phyloP scores from a whole-genome alignment of 2,113 vertebrate species.

The Phaethornis superciliosus region DNA sequence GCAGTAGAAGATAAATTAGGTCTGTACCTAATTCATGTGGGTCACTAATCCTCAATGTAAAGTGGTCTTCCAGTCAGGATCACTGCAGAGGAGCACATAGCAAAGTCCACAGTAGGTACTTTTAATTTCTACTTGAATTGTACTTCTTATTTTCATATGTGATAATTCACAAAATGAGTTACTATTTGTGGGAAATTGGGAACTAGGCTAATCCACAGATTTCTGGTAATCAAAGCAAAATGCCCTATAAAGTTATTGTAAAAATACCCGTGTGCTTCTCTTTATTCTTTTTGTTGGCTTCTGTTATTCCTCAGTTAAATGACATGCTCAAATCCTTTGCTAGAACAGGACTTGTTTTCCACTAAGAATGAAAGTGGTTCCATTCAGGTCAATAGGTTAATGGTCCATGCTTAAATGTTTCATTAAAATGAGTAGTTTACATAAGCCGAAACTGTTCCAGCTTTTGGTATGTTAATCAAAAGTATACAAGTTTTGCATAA shows the following conservation, averaged over 20 bases:
- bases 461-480: background rate
- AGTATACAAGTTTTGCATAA: background rate
- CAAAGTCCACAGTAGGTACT: background rate
- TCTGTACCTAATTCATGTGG: rapidly evolving
- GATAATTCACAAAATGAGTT: background rate
- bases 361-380: background rate
- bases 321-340: background rate
- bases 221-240: background rate
- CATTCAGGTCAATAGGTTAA: background rate
- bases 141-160: background rate
- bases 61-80: background rate
- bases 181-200: background rate
- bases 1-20: background rate
- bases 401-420: background rate
- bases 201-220: background rate
- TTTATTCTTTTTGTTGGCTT: background rate
- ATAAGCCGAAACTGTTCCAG: background rate
- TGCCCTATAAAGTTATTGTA: background rate
- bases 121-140: no score
- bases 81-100: background rate
- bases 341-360: background rate
- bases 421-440: background rate
- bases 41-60: background rate
- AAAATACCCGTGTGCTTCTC: background rate
- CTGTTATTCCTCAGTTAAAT: background rate